phyloP scores from a whole-genome alignment of 2,113 vertebrate genomes.

The Cephalophus harveyi region DNA sequence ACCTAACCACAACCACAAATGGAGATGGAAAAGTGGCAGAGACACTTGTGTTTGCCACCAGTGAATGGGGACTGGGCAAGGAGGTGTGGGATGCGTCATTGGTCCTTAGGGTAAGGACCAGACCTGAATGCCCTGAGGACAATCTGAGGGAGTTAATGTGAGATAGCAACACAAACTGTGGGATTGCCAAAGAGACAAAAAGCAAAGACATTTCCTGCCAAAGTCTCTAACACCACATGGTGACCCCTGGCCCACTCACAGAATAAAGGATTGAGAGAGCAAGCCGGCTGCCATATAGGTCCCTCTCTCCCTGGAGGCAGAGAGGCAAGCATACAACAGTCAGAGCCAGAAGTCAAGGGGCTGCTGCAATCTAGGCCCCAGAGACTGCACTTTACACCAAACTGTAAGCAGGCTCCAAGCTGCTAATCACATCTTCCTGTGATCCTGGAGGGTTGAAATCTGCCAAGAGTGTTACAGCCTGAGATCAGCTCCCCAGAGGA shows the following conservation, averaged over 20 bases:
- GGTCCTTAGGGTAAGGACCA: not conserved
- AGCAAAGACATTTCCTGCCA: not conserved
- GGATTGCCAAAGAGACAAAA: not conserved
- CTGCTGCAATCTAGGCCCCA: not conserved
- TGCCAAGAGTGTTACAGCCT: not conserved
- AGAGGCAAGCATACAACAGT: not conserved
- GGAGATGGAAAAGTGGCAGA: not conserved
- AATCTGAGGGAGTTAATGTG: not conserved
- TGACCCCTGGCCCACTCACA: not conserved
- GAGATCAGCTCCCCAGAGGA: not conserved
- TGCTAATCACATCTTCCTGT: not conserved
- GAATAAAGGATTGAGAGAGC: not conserved
- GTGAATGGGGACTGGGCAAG: not conserved
- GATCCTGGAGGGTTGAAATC: not conserved
- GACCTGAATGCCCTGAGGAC: not conserved
- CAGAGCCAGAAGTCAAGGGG: not conserved
- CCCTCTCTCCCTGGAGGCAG: not conserved
- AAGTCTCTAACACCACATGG: not conserved
- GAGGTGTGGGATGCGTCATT: fast-evolving
- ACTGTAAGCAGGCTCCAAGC: not conserved
- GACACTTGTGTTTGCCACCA: not conserved
- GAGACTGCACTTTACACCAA: not conserved
- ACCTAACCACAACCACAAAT: not conserved
- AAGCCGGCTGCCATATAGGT: not conserved
- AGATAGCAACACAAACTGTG: not conserved